Conservation (phyloP, 2,888 invertebrate species). For the Melinaea marsaeus region DNA sequence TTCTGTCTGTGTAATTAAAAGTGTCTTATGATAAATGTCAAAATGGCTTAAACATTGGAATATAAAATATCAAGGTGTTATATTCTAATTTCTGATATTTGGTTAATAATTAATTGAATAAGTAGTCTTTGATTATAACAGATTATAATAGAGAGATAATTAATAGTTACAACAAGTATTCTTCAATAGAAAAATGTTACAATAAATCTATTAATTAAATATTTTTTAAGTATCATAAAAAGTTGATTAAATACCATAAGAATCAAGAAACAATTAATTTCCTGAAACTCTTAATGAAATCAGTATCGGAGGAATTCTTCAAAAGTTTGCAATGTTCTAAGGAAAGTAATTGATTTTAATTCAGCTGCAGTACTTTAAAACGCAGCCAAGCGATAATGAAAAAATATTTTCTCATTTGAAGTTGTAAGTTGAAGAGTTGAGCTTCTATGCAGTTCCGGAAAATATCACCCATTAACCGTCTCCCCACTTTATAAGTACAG, state of each 20-base stretch:
- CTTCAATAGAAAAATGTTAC: too few relatives aligned
- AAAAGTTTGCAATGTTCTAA: slow-evolving; percentile 57
- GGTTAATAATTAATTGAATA: too few relatives aligned
- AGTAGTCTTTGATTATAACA: too few relatives aligned
- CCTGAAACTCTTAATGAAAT: slow-evolving; percentile 45
- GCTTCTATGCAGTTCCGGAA: slow-evolving; percentile 37
- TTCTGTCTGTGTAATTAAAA: too few relatives aligned
- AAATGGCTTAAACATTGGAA: too few relatives aligned
- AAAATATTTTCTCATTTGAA: slow-evolving; percentile 67
- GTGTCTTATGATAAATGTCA: too few relatives aligned
- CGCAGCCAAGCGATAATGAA: slow-evolving; percentile 65
- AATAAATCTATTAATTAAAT: background rate
- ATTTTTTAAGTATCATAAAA: background rate
- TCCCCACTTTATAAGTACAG: slow-evolving; percentile 31
- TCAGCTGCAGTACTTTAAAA: slow-evolving; percentile 57
- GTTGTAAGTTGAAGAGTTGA: slow-evolving; percentile 52
- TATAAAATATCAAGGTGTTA: too few relatives aligned
- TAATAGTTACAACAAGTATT: too few relatives aligned
- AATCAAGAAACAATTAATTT: slow-evolving; percentile 22
- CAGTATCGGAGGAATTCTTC: slow-evolving; percentile 46
- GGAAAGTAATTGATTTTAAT: slow-evolving; percentile 71
- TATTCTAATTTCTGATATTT: too few relatives aligned
- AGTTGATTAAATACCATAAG: slow-evolving; percentile 14
- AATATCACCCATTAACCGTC: slow-evolving; percentile 55
- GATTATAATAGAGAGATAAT: too few relatives aligned